Conservation (phyloP, 2,113 vertebrate genomes). For the Odocoileus hemionus region DNA sequence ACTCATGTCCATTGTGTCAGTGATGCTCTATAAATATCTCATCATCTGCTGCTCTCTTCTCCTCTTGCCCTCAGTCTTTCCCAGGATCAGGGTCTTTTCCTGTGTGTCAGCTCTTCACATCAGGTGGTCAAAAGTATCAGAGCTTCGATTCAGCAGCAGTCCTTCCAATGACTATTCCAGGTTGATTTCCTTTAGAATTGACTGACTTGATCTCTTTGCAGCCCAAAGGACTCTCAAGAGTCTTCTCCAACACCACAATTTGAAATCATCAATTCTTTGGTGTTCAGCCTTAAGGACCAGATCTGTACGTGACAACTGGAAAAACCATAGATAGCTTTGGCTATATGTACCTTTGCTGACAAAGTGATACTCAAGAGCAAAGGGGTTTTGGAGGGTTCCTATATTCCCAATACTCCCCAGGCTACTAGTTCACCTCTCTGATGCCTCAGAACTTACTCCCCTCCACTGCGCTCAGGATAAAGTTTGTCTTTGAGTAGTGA, state of each 20-base stretch:
- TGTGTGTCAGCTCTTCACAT: not conserved
- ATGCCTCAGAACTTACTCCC: not conserved
- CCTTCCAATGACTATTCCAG: not conserved
- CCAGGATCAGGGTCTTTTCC: not conserved
- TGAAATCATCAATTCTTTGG: not conserved
- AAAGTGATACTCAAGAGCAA: not conserved
- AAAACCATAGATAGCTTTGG: not conserved
- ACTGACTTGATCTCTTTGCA: not conserved
- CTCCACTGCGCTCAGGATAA: not conserved
- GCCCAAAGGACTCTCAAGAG: not conserved
- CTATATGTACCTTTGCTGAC: not conserved
- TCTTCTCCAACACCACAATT: not conserved
- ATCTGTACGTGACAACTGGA: not conserved
- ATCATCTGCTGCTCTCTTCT: not conserved
- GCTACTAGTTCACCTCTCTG: not conserved
- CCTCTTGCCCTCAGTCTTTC: not conserved
- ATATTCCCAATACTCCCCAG: not conserved
- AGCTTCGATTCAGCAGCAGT: not conserved
- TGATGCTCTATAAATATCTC: not conserved
- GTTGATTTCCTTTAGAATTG: not conserved
- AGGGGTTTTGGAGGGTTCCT: not conserved
- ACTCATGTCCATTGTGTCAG: not conserved
- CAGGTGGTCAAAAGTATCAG: not conserved
- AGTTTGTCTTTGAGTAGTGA: not conserved
- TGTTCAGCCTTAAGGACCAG: not conserved